A percentile compares a stretch with the other conserved stretches of the same genome.
These are phyloP conservation scores for Morpho achilles DNA, from an alignment of 2,888 invertebrate genomes.

Conservation along the genomic window DNA sequence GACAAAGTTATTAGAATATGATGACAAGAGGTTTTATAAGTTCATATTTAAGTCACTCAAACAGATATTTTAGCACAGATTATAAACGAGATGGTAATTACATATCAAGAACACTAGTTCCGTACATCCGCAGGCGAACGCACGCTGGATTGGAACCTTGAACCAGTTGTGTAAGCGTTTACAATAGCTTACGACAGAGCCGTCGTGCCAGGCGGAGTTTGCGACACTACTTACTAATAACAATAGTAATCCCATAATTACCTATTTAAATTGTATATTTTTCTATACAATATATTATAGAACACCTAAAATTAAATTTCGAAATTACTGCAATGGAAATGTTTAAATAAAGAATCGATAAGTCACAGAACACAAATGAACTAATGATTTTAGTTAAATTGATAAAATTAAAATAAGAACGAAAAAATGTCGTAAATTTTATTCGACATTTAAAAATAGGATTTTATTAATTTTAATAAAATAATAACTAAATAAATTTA, in stretches of 20 bases:
- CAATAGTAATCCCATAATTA: slow-evolving; percentile 56
- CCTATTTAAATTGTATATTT: slow-evolving; percentile 16
- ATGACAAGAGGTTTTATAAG: not conserved
- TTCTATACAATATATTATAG: not conserved
- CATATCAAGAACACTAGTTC: slow-evolving; percentile 43
- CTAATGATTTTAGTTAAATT: too few relatives aligned
- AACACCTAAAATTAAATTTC: not conserved
- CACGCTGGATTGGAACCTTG: slow-evolving; percentile 69
- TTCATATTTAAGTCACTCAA: too few relatives aligned
- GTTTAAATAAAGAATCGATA: too few relatives aligned
- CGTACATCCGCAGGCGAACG: slow-evolving; percentile 74
- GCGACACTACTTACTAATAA: slow-evolving; percentile 46
- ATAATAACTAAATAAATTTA: too few relatives aligned
- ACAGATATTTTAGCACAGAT: not conserved
- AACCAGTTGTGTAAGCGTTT: slow-evolving; percentile 74
- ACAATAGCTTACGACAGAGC: slow-evolving; percentile 73
- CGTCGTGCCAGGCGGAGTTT: slow-evolving; percentile 62
- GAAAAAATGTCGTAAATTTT: too few relatives aligned
- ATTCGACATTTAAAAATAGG: too few relatives aligned
- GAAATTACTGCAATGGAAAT: too few relatives aligned
- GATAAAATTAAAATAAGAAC: too few relatives aligned
- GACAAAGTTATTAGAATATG: not conserved
- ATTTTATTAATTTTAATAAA: too few relatives aligned
- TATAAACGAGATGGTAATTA: not conserved
- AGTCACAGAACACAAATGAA: too few relatives aligned